Base-by-base conservation (phyloP, 2,888 invertebrate species). In the Caenorhabditis uteleia region DNA sequence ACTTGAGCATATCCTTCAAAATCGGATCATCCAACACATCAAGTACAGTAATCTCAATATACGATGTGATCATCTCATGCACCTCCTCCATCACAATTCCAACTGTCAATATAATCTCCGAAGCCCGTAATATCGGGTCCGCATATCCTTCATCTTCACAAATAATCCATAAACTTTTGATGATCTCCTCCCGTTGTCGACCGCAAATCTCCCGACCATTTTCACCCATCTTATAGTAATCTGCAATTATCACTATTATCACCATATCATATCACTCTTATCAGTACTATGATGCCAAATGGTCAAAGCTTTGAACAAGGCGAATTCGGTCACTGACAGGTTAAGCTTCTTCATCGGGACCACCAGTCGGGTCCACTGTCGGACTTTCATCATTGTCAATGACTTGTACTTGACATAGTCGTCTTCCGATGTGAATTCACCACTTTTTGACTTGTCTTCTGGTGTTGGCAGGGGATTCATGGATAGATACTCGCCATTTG, bases 241-340 rank as follows among this genome's bases (percentile, higher is more conserved):
- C 64, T 57, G 54, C n/a, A 51, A 47, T 29, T 8, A n/a, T n/a
- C n/a, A n/a, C n/a, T n/a, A n/a, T n/a, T n/a, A n/a, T n/a, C n/a
- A n/a, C n/a, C n/a, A n/a, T n/a, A n/a, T n/a, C n/a, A n/a, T n/a
- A n/a, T n/a, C n/a, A n/a, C n/a, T n/a, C n/a, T n/a, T n/a, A n/a
- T n/a, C n/a, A n/a, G n/a, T n/a, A 65, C 65, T 65, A 27, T 58
- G 43, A 42, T 65, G 65, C 65, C 65, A 65, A 26, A 65, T 65
- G 5, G 48, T 51, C 33, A 65, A 16, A 12, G 65, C 65, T 26
- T 65, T 65, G 50, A 65, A 65, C 0, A 65, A 33, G 3, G 58
- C 27, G 39, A 55, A 58, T 18, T 65, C 65, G 2, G 58, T 12
- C 8, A 65, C 25, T n/a, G 58, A 55, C 49, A 59, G 23, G 2